phyloP scores from a whole-genome alignment of 2,113 vertebrate species.

The Lampris incognitus region DNA sequence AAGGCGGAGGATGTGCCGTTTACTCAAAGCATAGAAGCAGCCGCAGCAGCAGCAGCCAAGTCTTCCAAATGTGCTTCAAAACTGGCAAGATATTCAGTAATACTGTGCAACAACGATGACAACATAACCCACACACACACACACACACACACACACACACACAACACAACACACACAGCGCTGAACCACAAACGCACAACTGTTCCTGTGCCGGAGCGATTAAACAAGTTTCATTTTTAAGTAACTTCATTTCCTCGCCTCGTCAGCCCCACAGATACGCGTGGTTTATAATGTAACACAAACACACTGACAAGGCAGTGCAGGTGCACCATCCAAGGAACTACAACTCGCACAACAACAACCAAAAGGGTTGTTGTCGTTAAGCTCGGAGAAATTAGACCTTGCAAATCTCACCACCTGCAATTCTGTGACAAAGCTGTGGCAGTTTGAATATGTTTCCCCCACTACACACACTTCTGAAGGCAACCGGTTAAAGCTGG shows the following conservation, averaged over 20 bases:
- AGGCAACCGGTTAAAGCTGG: background rate
- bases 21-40: background rate
- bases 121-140: background rate
- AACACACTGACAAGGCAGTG: background rate
- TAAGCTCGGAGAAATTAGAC: background rate
- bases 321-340: background rate
- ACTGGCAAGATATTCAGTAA: constrained; percentile 6
- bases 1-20: constrained; percentile 11
- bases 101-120: background rate
- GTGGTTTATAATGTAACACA: background rate
- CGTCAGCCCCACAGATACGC: background rate
- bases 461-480: background rate
- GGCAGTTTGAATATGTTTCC: constrained; percentile 26
- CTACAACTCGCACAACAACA: constrained; percentile 5
- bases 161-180: background rate
- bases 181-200: background rate
- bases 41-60: background rate
- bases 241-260: background rate
- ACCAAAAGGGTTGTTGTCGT: constrained; percentile 24
- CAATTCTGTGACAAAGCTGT: background rate
- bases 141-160: background rate
- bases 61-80: constrained; percentile 2
- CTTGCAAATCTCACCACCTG: constrained; percentile 28
- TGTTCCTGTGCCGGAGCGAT: background rate
- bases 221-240: constrained; percentile 2